These are phyloP conservation scores for Popillia japonica DNA, from an alignment of 1,140 invertebrate species.

Conservation along the genomic window DNA sequence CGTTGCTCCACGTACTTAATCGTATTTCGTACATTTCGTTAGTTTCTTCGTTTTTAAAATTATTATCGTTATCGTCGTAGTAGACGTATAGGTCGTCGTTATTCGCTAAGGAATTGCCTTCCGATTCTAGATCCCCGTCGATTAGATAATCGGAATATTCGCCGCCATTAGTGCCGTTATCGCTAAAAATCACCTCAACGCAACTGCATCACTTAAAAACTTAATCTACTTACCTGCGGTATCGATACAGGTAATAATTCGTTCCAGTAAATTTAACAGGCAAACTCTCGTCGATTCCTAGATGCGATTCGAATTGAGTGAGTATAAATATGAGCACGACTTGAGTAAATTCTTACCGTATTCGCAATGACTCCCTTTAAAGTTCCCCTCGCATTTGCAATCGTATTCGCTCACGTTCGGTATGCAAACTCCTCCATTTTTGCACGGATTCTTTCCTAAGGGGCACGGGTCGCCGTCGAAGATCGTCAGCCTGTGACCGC, in stretches of 20 bases:
- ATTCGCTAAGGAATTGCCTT: slow-evolving; percentile 21
- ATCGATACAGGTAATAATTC: slow-evolving; percentile 57
- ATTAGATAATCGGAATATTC: slow-evolving; percentile 33
- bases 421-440: slow-evolving; percentile 78
- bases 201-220: too few species aligned
- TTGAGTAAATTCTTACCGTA: too few species aligned
- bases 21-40: slow-evolving; percentile 76
- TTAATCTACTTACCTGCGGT: slow-evolving; percentile 58
- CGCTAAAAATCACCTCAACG: background rate
- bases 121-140: slow-evolving; percentile 32
- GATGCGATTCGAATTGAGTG: too few species aligned
- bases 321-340: too few species aligned
- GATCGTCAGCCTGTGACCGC: slow-evolving; percentile 58
- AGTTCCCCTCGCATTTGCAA: slow-evolving; percentile 74
- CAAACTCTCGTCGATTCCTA: slow-evolving; percentile 60
- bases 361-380: slow-evolving; percentile 77
- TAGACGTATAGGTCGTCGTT: slow-evolving; percentile 42
- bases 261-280: slow-evolving; percentile 57
- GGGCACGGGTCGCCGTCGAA: slow-evolving; percentile 78
- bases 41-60: slow-evolving; percentile 67
- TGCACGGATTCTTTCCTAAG: slow-evolving; percentile 70
- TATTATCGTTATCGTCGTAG: slow-evolving; percentile 52
- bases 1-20: slow-evolving; percentile 71
- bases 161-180: slow-evolving; percentile 15
- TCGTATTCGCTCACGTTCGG: slow-evolving; percentile 75